Base-by-base conservation (phyloP, 2,888 invertebrate genomes). In the Drosophila mulleri region DNA sequence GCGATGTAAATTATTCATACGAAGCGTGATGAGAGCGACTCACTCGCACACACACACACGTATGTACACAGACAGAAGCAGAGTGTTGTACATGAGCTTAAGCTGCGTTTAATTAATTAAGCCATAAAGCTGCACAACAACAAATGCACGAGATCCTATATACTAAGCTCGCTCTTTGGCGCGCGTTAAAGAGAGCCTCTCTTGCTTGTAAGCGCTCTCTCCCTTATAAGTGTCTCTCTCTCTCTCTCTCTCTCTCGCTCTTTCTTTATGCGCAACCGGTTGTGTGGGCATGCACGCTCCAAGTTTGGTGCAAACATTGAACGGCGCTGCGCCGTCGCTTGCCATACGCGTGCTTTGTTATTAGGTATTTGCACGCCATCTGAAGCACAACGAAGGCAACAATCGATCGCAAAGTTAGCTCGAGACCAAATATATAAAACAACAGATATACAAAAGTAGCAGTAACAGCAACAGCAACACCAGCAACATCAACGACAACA, bases 351-450 rank as follows among this genome's bases (percentile, higher is more conserved):
- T 80, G 82, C 79, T 82, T 86, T 88, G 88, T 90, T 92, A 92
- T 91, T 92, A 90, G 89, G 87, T 90, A 91, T 89, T 91, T 91
- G 91, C 91, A 90, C 92, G 92, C 92, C 92, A 92, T 91, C 91
- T 92, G 90, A 90, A 92, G 91, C 91, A 91, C 92, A 92, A 89
- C 91, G 86, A 83, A 86, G 83, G 80, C 80, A 83, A 83, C 83
- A 72, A 87, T 87, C 83, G 83, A 83, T 89, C 83, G 83, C 89
- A 87, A 89, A 78, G 78, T 78, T 77, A 80, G 81, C 81, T 78
- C 77, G 77, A 80, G 72, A 72, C 65, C 77, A 80, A 80, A 80
- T 60, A 60, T 70, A 75, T 58, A 71, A 77, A 80, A 57, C 66
- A 68, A 64, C 58, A 75, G 62, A 67, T 66, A 82, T 68, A 58